Percentiles rank a stretch among this genome's conserved stretches.
Conservation (phyloP, 2,113 vertebrate species). For the Pandion haliaetus region DNA sequence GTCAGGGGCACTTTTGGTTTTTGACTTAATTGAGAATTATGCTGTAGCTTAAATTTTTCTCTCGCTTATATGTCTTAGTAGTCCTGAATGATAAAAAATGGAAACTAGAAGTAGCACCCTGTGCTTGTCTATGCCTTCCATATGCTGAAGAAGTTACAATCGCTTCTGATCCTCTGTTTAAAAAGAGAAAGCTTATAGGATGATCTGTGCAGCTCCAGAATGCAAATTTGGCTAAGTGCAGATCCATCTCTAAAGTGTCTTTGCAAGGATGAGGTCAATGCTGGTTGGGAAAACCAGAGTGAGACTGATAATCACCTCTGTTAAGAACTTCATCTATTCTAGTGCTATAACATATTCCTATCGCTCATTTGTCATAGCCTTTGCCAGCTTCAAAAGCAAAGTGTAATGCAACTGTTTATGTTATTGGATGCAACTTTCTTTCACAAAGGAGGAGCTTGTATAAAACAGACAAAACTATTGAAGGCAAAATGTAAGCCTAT, state of each 20-base stretch:
- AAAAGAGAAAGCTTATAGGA: background rate
- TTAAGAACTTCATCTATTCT: background rate
- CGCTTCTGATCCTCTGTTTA: background rate
- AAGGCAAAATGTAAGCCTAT: background rate
- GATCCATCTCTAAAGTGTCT: background rate
- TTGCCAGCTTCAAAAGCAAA: background rate
- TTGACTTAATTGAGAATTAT: background rate
- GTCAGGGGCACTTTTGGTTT: background rate
- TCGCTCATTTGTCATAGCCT: background rate
- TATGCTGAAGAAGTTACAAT: background rate
- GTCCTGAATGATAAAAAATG: background rate
- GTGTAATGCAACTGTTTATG: background rate
- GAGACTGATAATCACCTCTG: background rate
- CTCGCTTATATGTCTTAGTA: background rate
- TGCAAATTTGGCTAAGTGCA: background rate
- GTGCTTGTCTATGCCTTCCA: background rate
- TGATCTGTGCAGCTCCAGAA: background rate
- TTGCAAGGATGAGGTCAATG: background rate
- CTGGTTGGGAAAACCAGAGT: background rate
- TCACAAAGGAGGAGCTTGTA: background rate
- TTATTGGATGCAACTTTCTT: background rate
- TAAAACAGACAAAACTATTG: background rate
- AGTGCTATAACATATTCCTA: background rate
- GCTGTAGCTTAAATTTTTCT: background rate
- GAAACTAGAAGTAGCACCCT: background rate